These are phyloP conservation scores for Tenebrosternarchus preto DNA, from an alignment of 2,113 vertebrate genomes.

Conservation along the genomic window DNA sequence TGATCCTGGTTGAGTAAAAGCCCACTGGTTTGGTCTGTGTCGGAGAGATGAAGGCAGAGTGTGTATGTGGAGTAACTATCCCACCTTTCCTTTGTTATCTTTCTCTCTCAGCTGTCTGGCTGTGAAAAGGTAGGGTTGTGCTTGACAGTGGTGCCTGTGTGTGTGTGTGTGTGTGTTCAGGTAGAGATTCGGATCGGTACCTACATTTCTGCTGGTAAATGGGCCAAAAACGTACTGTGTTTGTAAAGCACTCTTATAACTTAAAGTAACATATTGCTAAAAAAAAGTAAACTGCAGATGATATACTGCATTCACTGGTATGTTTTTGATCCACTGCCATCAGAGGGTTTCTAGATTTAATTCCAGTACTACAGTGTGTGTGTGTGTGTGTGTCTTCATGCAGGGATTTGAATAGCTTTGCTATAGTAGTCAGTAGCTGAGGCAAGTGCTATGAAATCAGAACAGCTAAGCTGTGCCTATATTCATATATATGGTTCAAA, in stretches of 20 bases:
- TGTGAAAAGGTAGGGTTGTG: slow-evolving; percentile 80
- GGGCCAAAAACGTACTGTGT: slow-evolving; percentile 44
- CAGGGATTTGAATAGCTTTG: slow-evolving; percentile 19
- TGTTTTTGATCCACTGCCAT: slow-evolving; percentile 49
- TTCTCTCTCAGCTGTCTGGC: slow-evolving; percentile 84
- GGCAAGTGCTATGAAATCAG: slow-evolving; percentile 32
- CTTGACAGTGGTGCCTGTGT: slow-evolving; percentile 65
- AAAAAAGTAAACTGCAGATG: too few species aligned
- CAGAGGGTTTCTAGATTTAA: slow-evolving; percentile 2
- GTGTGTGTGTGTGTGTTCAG: slow-evolving; percentile 35
- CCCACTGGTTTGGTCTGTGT: neutral
- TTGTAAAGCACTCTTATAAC: neutral
- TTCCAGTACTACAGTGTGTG: slow-evolving; percentile 6
- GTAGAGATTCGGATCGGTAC: slow-evolving; percentile 10
- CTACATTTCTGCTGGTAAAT: slow-evolving; percentile 38
- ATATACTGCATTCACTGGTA: neutral
- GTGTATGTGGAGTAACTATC: slow-evolving; percentile 70
- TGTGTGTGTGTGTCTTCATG: slow-evolving; percentile 5
- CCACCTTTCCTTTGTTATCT: slow-evolving; percentile 76
- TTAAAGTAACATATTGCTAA: neutral
- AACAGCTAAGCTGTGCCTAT: slow-evolving; percentile 42
- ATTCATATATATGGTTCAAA: neutral
- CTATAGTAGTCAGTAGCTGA: neutral
- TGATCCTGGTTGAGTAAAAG: neutral
- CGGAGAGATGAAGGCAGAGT: slow-evolving; percentile 4